Evolutionary conservation across 2,113 vertebrate genomes (phyloP), one percentile per base, ranked within the genome.

Genomic region (Macrotus californicus): DNA sequence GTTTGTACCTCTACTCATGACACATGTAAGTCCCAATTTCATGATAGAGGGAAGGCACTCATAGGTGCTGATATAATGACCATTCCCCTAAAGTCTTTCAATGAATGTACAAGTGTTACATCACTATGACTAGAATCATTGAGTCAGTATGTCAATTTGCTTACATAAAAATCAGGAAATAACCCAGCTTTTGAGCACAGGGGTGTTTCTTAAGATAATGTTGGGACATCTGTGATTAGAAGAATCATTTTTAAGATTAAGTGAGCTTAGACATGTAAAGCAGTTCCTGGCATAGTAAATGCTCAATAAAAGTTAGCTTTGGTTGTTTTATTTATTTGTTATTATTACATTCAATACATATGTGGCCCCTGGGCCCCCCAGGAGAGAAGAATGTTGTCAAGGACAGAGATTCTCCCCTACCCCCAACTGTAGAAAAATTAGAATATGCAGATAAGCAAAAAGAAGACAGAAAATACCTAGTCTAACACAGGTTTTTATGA

Each of bases 211-310:
- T 36, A 61, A 56, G 69, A 70, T 9, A 59, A 83, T 76, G 31
- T 21, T 86, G 81, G 92, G 52, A 83, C n/a, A 56, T 34, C 50
- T 81, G 29, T 75, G 48, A 56, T 46, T 84, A 70, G 31, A 76
- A 92, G 67, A 89, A 69, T 52, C 13, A n/a, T n/a, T 52, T 92
- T 88, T 82, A 94, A 34, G n/a, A 91, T 93, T 75, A 77, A 87
- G 54, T 87, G 29, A 95, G 13, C 34, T 88, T 73, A 91, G 7
- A 94, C 5, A n/a, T 19, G 8, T 79, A 80, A 85, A 82, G 39
- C 9, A 61, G 31, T 72, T 89, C 31, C 43, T 81, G 52, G 41
- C 29, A 61, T 26, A 61, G 50, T 76, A 83, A 94, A 11, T 39
- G 26, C 43, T 86, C 26, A 56, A 24, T 75, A 79, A 50, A 94